Conservation (phyloP, 2,113 vertebrate species). For the Chaenocephalus aceratus region DNA sequence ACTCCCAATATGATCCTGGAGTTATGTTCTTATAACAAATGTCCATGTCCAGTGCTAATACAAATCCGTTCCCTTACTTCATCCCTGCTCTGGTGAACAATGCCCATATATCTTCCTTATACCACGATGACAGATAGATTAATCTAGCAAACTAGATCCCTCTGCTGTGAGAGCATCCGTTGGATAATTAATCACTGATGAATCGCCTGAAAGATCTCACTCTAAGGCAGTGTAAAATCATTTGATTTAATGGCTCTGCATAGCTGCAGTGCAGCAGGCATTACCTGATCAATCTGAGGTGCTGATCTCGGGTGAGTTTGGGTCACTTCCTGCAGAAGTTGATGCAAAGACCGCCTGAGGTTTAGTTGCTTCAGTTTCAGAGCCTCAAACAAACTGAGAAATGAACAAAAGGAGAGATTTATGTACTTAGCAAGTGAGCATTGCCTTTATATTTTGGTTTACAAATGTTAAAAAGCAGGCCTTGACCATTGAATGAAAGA, state of each 20-base stretch:
- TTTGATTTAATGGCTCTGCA: slow-evolving; percentile 50
- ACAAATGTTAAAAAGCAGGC: background rate
- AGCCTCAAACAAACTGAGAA: slow-evolving; percentile 1
- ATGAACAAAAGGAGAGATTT: background rate
- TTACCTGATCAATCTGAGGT: slow-evolving; percentile 33
- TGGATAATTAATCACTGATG: slow-evolving; percentile 82
- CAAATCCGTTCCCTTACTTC: slow-evolving; percentile 54
- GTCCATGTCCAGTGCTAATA: slow-evolving; percentile 43
- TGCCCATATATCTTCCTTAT: slow-evolving; percentile 80
- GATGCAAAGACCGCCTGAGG: background rate
- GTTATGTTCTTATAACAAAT: slow-evolving; percentile 72
- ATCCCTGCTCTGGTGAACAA: slow-evolving; percentile 65
- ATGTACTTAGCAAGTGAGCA: background rate
- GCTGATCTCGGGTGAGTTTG: slow-evolving; percentile 40
- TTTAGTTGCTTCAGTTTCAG: slow-evolving; percentile 3
- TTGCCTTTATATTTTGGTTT: background rate
- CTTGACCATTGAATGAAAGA: slow-evolving; percentile 4
- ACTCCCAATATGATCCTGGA: slow-evolving; percentile 43
- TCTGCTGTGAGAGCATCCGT: slow-evolving; percentile 67
- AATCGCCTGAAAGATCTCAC: slow-evolving; percentile 76
- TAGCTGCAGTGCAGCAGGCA: slow-evolving; percentile 20
- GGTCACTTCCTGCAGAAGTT: slow-evolving; percentile 21
- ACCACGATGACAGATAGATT: slow-evolving; percentile 80
- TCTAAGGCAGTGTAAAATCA: slow-evolving; percentile 52
- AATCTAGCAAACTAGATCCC: slow-evolving; percentile 77